Evolutionary conservation across 1,140 invertebrate species (phyloP), one percentile per base, ranked within the genome.

Genomic region (Drosophila novamexicana): DNA sequence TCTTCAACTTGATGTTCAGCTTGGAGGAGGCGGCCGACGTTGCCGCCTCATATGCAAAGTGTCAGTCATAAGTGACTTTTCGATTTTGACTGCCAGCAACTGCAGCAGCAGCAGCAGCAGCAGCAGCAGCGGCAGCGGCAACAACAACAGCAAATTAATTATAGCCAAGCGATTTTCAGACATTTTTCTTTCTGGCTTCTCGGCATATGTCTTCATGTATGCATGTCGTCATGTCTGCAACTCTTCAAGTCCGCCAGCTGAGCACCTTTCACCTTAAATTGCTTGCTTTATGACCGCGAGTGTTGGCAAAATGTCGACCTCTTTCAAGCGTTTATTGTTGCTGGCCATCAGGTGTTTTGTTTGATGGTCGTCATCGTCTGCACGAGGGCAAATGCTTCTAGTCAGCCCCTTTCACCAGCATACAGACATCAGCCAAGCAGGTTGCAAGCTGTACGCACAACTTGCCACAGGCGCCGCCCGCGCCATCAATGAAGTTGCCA

Each of bases 21-120:
- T 8, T 7, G 50, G 42, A 54, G 45, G 39, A 22, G 36, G 58
- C 45, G 37, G 73, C 52, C 10, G 22, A 39, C 45, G 73, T 64
- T 68, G 63, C 79, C 68, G 74, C 78, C 75, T 83, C 67, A 74
- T 81, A 88, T 88, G 84, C 84, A 88, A 88, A 88, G 84, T 89
- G 84, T 88, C 84, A 88, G 84, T 88, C 84, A 88, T 83, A 89
- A 88, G 84, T 84, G 84, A 89, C 84, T 89, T 88, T 88, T 88
- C 79, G 84, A 89, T 88, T 88, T 88, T 88, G 76, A 72, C 83
- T 88, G 83, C 79, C 72, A 72, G 67, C 71, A 81, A 56, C 80
- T 78, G 66, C 75, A 73, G 58, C 80, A 70, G 40, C 70, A 44
- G 32, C 59, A 69, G 3, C 56, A 61, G 29, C 57, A 36, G 10